A percentile compares a stretch with the other conserved stretches of the same genome.
These are phyloP conservation scores for Arizona elegans DNA, from an alignment of 2,113 vertebrate species.

Conservation along the genomic window DNA sequence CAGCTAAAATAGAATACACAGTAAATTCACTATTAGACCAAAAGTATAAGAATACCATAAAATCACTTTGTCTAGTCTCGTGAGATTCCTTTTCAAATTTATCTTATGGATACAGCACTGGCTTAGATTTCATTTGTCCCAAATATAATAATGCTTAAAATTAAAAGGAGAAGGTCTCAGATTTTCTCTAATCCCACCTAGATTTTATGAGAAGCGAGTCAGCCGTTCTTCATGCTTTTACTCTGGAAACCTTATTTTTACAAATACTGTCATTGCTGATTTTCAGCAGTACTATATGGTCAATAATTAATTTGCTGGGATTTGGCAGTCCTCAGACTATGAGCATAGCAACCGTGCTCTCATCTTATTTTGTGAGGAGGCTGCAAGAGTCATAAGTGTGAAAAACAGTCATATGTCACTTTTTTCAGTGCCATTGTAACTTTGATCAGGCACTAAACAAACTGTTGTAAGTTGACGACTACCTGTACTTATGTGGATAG, in stretches of 20 bases:
- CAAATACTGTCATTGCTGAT: neutral
- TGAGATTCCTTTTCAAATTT: neutral
- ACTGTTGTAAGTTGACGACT: neutral
- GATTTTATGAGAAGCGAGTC: neutral
- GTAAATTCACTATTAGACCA: neutral
- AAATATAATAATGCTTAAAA: neutral
- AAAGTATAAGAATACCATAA: neutral
- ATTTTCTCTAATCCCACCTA: neutral
- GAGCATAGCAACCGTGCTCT: neutral
- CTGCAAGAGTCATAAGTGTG: neutral
- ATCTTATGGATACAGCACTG: neutral
- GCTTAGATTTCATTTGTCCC: neutral
- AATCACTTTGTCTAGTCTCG: neutral
- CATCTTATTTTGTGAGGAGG: neutral
- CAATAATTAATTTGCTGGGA: neutral
- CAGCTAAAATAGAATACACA: conserved; percentile 23
- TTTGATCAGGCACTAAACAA: neutral
- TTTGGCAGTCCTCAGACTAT: neutral
- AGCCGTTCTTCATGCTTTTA: neutral
- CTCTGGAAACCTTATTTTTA: neutral
- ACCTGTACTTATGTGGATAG: neutral
- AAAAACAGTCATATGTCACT: neutral
- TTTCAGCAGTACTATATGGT: neutral
- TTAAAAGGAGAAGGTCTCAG: neutral
- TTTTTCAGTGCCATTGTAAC: neutral